These are phyloP conservation scores for Chelonus insularis DNA, from an alignment of 1,140 invertebrate species.

Conservation along the genomic window DNA sequence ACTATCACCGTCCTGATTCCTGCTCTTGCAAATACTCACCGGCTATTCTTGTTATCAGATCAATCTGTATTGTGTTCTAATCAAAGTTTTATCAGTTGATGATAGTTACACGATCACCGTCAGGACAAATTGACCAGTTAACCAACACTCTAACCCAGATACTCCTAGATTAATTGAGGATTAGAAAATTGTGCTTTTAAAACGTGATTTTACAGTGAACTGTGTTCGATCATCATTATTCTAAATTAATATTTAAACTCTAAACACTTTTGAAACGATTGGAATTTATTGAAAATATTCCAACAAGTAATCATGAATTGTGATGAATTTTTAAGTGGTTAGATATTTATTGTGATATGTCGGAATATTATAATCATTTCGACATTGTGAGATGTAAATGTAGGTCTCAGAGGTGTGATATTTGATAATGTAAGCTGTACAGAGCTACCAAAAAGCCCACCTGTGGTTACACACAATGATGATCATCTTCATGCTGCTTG, in stretches of 20 bases:
- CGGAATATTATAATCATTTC: conserved; percentile 10
- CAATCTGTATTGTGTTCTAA: not conserved
- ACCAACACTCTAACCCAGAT: too few relatives aligned
- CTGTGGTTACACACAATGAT: conserved; percentile 52
- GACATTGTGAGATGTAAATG: not conserved
- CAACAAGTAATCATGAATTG: too few relatives aligned
- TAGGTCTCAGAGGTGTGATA: not conserved
- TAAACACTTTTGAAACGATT: too few relatives aligned
- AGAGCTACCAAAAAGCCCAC: conserved; percentile 40
- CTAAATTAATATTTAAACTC: too few relatives aligned
- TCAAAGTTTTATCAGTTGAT: too few relatives aligned
- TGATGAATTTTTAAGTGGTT: too few relatives aligned
- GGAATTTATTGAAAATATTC: too few relatives aligned
- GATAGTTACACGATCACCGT: not conserved
- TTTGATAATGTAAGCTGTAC: conserved; percentile 14
- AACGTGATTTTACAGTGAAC: not conserved
- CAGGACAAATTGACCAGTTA: not conserved
- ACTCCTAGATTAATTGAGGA: too few relatives aligned
- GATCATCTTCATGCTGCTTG: conserved; percentile 48
- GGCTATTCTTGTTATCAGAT: not conserved
- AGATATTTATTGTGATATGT: too few relatives aligned
- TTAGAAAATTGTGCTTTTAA: not conserved
- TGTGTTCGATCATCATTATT: not conserved
- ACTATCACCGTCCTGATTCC: conserved; percentile 34
- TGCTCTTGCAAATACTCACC: conserved; percentile 7